Percentiles rank a stretch among this genome's conserved stretches.
phyloP scores from a whole-genome alignment of 2,113 vertebrate genomes.

The Lepisosteus osseus region DNA sequence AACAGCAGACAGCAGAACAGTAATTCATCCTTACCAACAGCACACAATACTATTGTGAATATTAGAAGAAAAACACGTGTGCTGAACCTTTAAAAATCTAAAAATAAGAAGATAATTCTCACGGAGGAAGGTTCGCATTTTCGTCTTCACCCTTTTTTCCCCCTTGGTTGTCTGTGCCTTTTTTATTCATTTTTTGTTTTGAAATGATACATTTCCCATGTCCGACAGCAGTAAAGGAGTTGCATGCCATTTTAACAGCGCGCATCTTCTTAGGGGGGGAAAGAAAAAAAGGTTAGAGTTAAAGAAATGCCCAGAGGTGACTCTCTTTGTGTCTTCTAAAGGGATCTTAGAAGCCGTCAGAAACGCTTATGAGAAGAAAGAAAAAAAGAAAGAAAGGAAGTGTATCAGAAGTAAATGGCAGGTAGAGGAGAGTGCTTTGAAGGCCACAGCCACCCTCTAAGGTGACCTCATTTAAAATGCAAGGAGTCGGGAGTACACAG shows the following conservation, averaged over 20 bases:
- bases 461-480: constrained; percentile 73
- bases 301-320: constrained; percentile 18
- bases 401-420: constrained; percentile 53
- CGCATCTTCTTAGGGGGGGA: neutral
- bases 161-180: constrained; percentile 24
- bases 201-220: constrained; percentile 55
- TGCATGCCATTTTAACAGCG: neutral
- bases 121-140: no score
- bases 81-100: no score
- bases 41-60: no score
- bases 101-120: no score
- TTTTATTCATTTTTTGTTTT: constrained; percentile 50
- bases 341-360: constrained; percentile 33
- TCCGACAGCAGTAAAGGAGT: constrained; percentile 15
- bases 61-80: no score
- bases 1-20: no score
- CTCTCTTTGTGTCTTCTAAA: constrained; percentile 35
- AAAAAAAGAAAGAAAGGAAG: constrained; percentile 20
- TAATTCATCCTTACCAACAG: no score
- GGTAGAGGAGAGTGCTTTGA: constrained; percentile 66
- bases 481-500: constrained; percentile 49
- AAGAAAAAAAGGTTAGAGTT: neutral
- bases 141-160: no score
- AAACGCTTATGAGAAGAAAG: constrained; percentile 46
- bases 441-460: constrained; percentile 59